Percentiles rank a stretch among this genome's conserved stretches.
Evolutionary conservation across 2,113 vertebrate species (phyloP).

Genomic region (Xenus cinereus): DNA sequence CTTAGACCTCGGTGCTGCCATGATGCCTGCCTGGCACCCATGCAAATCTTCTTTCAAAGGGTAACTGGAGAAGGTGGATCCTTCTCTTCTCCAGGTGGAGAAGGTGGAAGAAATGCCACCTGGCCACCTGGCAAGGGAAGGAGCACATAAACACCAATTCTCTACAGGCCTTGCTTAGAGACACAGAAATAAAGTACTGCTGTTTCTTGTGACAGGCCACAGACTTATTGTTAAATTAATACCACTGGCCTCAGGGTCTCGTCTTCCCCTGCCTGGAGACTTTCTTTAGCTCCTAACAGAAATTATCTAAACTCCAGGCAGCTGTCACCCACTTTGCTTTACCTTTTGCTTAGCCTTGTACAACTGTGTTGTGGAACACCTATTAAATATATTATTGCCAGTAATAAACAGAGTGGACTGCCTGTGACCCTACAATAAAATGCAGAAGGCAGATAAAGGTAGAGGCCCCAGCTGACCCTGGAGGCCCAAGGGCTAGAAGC

Average conservation of each 20-base stretch:
- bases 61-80: neutral
- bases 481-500: neutral
- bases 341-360: neutral
- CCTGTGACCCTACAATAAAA: neutral
- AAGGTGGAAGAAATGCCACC: neutral
- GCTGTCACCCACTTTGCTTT: neutral
- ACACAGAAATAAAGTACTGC: neutral
- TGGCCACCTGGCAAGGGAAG: neutral
- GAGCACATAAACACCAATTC: neutral
- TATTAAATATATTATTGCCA: neutral
- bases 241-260: neutral
- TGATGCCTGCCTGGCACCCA: neutral
- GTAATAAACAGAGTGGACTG: neutral
- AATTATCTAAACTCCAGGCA: neutral
- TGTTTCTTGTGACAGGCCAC: neutral
- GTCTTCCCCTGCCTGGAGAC: neutral
- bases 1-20: fast-evolving
- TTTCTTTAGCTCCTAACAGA: neutral
- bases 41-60: neutral
- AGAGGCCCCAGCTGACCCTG: neutral
- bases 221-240: neutral
- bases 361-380: neutral
- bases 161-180: neutral
- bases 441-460: neutral
- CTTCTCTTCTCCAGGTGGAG: too few relatives aligned